phyloP scores from a whole-genome alignment of 2,113 vertebrate genomes.

The Odontophorus gujanensis region DNA sequence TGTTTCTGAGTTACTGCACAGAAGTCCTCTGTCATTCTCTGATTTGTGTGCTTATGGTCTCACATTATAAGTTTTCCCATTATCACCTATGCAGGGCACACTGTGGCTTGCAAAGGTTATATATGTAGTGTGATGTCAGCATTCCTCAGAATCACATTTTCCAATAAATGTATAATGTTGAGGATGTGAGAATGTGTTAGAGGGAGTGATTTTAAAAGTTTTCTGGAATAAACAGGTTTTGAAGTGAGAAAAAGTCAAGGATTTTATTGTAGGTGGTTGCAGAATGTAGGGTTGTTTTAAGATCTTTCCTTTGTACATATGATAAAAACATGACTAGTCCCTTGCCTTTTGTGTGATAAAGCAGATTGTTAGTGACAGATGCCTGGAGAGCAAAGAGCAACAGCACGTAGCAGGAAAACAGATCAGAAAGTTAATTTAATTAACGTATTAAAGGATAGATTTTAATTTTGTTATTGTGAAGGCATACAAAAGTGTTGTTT shows the following conservation, averaged over 20 bases:
- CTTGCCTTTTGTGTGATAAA: not conserved
- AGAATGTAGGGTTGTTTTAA: not conserved
- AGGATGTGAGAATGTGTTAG: not conserved
- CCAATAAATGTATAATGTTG: not conserved
- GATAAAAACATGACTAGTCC: not conserved
- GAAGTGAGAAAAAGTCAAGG: not conserved
- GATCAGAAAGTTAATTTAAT: not conserved
- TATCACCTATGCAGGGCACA: not conserved
- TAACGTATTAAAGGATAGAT: not conserved
- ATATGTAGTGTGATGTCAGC: not conserved
- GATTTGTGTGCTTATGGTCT: not conserved
- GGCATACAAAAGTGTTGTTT: not conserved
- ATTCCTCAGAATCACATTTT: conserved; percentile 29
- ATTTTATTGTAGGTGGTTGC: not conserved
- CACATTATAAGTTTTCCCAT: not conserved
- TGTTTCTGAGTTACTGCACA: not conserved
- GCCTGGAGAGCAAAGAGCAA: not conserved
- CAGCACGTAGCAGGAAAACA: not conserved
- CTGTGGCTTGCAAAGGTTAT: not conserved
- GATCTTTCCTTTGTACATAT: not conserved
- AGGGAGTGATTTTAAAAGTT: not conserved
- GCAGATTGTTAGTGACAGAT: not conserved
- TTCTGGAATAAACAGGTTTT: not conserved
- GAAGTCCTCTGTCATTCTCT: not conserved
- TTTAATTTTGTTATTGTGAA: conserved; percentile 5